phyloP scores from a whole-genome alignment of 1,140 invertebrate species.

The Brachionus plicatilis region DNA sequence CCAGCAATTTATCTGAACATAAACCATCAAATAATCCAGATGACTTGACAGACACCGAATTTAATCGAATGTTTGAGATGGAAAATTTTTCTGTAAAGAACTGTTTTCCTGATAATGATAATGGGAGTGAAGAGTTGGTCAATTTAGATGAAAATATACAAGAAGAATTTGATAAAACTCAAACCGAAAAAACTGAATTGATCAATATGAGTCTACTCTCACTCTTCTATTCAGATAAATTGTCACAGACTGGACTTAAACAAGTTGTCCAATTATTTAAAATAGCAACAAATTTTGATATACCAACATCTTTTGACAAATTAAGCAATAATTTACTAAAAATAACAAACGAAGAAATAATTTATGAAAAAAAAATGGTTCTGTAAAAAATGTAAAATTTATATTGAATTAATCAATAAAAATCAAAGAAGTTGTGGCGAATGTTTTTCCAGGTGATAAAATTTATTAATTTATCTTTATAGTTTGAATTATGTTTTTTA shows the following conservation, averaged over 20 bases:
- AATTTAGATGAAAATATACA: background rate
- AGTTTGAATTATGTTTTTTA: too few relatives aligned
- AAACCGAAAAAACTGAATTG: background rate
- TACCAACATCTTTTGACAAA: background rate
- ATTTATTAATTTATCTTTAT: background rate
- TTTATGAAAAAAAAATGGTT: background rate
- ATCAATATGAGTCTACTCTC: background rate
- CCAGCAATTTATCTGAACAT: background rate
- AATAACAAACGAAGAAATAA: background rate
- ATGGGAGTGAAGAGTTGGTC: background rate
- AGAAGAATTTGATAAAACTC: background rate
- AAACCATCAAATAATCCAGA: background rate
- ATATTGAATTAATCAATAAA: background rate
- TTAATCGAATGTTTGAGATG: background rate
- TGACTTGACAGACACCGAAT: background rate
- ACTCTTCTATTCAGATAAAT: background rate
- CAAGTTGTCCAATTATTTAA: background rate
- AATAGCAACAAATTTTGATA: background rate
- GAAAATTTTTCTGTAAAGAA: background rate
- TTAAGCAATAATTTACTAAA: background rate
- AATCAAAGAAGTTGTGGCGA: background rate
- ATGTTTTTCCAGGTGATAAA: background rate
- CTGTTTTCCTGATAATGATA: background rate
- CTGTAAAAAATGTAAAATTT: background rate
- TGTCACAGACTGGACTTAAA: background rate